phyloP scores from a whole-genome alignment of 1,140 invertebrate species.

The Hylaeus anthracinus region DNA sequence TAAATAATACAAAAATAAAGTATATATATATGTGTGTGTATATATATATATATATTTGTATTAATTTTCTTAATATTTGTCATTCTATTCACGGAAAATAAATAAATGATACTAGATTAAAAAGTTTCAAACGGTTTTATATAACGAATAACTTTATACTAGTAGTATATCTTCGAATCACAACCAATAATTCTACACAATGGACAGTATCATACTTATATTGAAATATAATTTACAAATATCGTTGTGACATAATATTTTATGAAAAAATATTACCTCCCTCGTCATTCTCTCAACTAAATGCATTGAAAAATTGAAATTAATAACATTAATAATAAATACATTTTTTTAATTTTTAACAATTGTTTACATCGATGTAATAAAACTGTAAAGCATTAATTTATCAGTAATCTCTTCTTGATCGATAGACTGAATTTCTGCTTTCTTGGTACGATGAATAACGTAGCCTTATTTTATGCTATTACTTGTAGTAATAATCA shows the following conservation, averaged over 20 bases:
- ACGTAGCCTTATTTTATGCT: conserved; percentile 26
- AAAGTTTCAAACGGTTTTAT: conserved; percentile 15
- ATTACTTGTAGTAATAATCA: conserved; percentile 41
- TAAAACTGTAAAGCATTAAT: conserved; percentile 6
- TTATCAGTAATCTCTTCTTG: conserved; percentile 38
- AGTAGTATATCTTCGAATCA: not conserved
- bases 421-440: conserved; percentile 56
- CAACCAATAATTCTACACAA: not conserved
- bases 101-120: not conserved
- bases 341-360: not conserved
- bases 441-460: conserved; percentile 25
- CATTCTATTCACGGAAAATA: conserved; percentile 4
- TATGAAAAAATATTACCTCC: conserved; percentile 5
- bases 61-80: conserved; percentile 19
- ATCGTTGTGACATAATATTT: not conserved
- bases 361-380: not conserved
- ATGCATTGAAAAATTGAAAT: not conserved
- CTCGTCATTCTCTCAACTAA: not conserved
- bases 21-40: not conserved
- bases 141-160: conserved; percentile 25
- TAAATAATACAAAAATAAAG: conserved; percentile 32
- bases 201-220: not conserved
- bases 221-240: conserved; percentile 17
- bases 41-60: not conserved
- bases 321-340: not conserved